phyloP scores from a whole-genome alignment of 1,140 invertebrate genomes.

The Riptortus pedestris region DNA sequence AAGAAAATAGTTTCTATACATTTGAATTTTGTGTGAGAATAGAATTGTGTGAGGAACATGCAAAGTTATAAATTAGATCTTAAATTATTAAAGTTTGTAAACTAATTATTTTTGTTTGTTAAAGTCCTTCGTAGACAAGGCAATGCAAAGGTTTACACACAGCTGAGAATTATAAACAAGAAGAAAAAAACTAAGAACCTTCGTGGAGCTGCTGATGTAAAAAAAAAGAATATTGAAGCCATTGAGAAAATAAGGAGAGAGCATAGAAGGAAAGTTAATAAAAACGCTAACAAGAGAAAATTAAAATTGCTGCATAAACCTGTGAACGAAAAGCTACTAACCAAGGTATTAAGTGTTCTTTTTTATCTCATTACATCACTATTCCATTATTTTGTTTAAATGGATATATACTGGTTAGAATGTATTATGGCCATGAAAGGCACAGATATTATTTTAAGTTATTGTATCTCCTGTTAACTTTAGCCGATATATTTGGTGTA shows the following conservation, averaged over 20 bases:
- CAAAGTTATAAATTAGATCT: too few relatives aligned
- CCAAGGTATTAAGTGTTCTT: background rate
- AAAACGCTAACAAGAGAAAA: background rate
- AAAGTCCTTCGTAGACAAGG: too few relatives aligned
- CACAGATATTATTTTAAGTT: background rate
- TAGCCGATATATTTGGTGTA: background rate
- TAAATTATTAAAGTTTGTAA: too few relatives aligned
- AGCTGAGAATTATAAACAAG: background rate
- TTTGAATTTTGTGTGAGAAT: too few relatives aligned
- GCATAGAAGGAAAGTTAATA: background rate
- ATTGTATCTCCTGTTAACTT: background rate
- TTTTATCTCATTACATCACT: background rate
- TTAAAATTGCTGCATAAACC: background rate
- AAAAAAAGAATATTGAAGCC: constrained; percentile 22
- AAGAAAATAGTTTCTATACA: too few relatives aligned
- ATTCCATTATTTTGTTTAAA: background rate
- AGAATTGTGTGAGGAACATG: too few relatives aligned
- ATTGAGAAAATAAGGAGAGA: constrained; percentile 20
- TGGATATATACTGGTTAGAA: background rate
- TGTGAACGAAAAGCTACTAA: background rate
- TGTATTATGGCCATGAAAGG: background rate
- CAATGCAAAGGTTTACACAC: too few relatives aligned
- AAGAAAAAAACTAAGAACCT: constrained; percentile 13
- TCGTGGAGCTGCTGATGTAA: constrained; percentile 21
- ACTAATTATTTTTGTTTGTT: too few relatives aligned